Evolutionary conservation across 2,113 vertebrate species (phyloP).

Genomic region (Promerops cafer): DNA sequence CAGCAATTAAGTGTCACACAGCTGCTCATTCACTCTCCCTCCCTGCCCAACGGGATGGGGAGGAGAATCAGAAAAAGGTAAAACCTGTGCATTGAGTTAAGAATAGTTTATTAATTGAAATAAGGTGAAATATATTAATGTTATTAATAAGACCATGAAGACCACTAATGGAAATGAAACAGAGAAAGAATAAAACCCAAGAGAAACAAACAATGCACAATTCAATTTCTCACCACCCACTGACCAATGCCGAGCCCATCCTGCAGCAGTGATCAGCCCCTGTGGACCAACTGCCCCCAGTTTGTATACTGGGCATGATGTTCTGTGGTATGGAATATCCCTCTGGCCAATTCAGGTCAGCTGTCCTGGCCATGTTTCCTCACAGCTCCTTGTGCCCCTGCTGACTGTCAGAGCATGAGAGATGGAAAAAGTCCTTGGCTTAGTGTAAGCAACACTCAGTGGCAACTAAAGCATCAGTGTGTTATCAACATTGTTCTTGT

Average conservation of each 20-base stretch:
- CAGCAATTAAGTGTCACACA: background rate
- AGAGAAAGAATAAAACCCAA: background rate
- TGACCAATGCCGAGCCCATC: background rate
- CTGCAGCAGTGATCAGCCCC: fast-evolving
- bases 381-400: background rate
- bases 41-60: background rate
- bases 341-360: background rate
- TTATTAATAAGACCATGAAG: background rate
- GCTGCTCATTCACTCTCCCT: background rate
- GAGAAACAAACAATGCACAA: background rate
- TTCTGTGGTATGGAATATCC: background rate
- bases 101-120: background rate
- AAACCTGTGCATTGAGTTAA: background rate
- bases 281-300: fast-evolving
- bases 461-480: background rate
- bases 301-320: no score
- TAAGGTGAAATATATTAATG: background rate
- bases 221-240: background rate
- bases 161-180: background rate
- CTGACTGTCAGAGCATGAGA: background rate
- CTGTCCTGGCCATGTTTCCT: background rate
- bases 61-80: background rate
- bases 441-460: background rate
- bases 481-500: background rate
- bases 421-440: fast-evolving